Conservation (phyloP, 2,797 vertebrate genomes). For the Pagetopsis macropterus region DNA sequence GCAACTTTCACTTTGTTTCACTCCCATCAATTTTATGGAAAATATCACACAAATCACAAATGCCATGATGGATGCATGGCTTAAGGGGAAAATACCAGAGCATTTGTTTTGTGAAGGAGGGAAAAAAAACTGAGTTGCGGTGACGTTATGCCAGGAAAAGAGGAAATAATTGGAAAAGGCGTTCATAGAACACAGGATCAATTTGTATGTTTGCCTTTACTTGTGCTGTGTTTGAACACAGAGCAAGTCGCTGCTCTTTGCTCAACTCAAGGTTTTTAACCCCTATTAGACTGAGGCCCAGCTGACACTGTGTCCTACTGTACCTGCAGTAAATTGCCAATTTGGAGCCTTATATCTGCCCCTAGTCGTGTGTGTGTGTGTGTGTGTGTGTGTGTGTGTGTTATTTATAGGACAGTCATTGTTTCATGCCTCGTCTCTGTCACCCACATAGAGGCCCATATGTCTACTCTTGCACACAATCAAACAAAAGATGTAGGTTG, state of each 20-base stretch:
- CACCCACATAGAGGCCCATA: constrained; percentile 27
- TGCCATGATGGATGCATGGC: constrained; percentile 57
- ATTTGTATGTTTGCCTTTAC: constrained; percentile 67
- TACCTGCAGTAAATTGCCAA: constrained; percentile 78
- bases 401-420: too few species aligned
- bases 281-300: constrained; percentile 66
- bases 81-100: constrained; percentile 51
- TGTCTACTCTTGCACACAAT: constrained; percentile 2
- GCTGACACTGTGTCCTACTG: constrained; percentile 61
- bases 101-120: constrained; percentile 51
- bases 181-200: constrained; percentile 53
- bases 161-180: constrained; percentile 63
- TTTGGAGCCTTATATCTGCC: constrained; percentile 75
- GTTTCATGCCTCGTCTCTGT: constrained; percentile 42
- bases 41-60: constrained; percentile 70
- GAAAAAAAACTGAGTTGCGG: background rate
- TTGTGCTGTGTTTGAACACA: constrained; percentile 41
- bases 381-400: constrained; percentile 17
- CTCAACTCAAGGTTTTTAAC: constrained; percentile 71
- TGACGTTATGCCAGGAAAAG: constrained; percentile 48
- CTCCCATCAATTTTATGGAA: constrained; percentile 70
- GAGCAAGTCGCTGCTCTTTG: constrained; percentile 47
- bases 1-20: constrained; percentile 79
- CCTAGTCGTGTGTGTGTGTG: constrained; percentile 43
- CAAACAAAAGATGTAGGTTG: background rate